These are phyloP conservation scores for Zaprionus vittiger DNA, from an alignment of 1,140 invertebrate genomes.

Conservation along the genomic window DNA sequence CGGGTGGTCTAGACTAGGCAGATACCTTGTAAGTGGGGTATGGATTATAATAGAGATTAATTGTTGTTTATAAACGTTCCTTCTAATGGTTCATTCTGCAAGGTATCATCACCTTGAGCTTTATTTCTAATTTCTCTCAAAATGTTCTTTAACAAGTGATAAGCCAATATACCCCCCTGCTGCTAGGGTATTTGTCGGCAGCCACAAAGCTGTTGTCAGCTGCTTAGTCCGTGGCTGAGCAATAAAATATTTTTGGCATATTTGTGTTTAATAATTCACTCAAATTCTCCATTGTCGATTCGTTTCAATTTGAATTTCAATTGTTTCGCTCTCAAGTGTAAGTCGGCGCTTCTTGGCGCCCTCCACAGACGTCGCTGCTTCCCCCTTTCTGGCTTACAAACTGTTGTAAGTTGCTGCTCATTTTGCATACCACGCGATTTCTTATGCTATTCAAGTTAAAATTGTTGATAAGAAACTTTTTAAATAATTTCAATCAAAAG, in stretches of 20 bases:
- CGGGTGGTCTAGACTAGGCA: background rate
- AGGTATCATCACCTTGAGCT: background rate
- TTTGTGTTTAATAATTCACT: conserved; percentile 71
- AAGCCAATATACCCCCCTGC: background rate
- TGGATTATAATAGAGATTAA: background rate
- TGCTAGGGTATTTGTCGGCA: conserved; percentile 43
- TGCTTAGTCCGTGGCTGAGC: conserved; percentile 36
- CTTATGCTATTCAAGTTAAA: background rate
- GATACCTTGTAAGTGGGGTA: background rate
- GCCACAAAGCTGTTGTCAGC: conserved; percentile 62
- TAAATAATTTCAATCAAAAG: too few species aligned
- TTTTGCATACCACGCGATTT: conserved; percentile 37
- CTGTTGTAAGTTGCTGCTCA: background rate
- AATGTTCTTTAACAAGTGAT: background rate
- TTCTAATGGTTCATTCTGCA: background rate
- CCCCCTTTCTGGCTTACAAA: background rate
- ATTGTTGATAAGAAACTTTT: background rate
- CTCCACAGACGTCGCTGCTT: background rate
- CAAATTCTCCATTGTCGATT: conserved; percentile 65
- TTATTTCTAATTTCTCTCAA: background rate
- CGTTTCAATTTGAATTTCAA: conserved; percentile 59
- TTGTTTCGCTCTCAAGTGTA: conserved; percentile 54
- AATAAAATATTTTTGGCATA: conserved; percentile 72
- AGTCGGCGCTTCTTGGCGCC: conserved; percentile 8
- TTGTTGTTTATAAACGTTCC: too few species aligned